phyloP scores from a whole-genome alignment of 2,113 vertebrate species.

The Corapipo altera region DNA sequence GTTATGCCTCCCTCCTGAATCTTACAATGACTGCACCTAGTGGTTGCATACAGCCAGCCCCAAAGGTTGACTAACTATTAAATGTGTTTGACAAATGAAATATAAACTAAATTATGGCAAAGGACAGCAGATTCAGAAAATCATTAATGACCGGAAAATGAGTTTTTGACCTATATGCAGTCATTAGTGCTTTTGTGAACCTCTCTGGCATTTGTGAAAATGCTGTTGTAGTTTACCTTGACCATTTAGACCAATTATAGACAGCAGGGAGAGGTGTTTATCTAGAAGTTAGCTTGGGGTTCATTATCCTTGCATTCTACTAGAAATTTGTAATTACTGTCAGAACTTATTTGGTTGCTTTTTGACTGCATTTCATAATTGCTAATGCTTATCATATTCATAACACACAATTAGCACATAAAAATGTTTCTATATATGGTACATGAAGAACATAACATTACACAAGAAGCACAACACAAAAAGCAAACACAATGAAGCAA shows the following conservation, averaged over 20 bases:
- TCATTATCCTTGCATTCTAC: conserved; percentile 74
- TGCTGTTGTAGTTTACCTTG: conserved; percentile 70
- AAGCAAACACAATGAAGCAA: conserved; percentile 78
- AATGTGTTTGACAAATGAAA: conserved; percentile 13
- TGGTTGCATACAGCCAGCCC: conserved; percentile 26
- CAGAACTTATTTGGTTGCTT: conserved; percentile 77
- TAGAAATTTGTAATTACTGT: conserved; percentile 78
- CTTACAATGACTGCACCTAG: conserved; percentile 21
- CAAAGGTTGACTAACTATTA: conserved; percentile 34
- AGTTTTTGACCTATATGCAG: conserved; percentile 77
- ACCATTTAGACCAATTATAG: conserved; percentile 74
- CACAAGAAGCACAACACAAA: conserved; percentile 77
- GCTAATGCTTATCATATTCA: conserved; percentile 77
- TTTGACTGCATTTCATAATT: conserved; percentile 78
- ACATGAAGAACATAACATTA: conserved; percentile 76
- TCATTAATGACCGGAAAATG: conserved; percentile 76
- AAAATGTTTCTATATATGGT: conserved; percentile 77
- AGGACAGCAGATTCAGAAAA: conserved; percentile 66
- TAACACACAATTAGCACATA: conserved; percentile 81
- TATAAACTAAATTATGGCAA: conserved; percentile 37
- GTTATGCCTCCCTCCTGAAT: neutral
- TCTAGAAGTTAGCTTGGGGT: conserved; percentile 67
- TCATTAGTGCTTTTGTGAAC: conserved; percentile 78
- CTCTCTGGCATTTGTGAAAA: conserved; percentile 68
- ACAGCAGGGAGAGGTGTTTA: conserved; percentile 43